phyloP scores from a whole-genome alignment of 2,888 invertebrate genomes.

The Oxystoma pomonae region DNA sequence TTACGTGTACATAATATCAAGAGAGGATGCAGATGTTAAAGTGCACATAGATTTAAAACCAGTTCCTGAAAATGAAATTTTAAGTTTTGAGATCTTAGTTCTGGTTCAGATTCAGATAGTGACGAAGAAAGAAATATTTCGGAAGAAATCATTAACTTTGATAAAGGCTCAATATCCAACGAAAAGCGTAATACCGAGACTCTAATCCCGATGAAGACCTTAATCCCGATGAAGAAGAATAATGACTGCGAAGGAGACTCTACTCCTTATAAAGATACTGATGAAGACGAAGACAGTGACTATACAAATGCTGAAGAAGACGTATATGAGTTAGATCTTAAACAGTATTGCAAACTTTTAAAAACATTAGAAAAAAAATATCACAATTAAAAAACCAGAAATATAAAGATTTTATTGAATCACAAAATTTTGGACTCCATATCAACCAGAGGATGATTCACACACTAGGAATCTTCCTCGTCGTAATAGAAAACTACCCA shows the following conservation, averaged over 20 bases:
- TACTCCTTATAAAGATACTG: background rate
- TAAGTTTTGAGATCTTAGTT: conserved; percentile 1
- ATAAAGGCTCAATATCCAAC: background rate
- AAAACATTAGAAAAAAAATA: too few relatives aligned
- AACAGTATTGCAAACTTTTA: too few relatives aligned
- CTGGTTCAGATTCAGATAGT: background rate
- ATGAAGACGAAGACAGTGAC: background rate
- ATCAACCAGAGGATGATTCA: background rate
- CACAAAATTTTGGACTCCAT: background rate
- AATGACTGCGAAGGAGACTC: too few relatives aligned
- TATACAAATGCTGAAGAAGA: too few relatives aligned
- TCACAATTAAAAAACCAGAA: background rate
- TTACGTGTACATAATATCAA: too few relatives aligned
- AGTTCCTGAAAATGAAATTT: background rate
- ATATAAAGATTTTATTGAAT: background rate
- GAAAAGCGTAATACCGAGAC: background rate
- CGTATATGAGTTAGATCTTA: too few relatives aligned
- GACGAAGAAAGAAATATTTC: background rate
- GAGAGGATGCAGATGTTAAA: background rate
- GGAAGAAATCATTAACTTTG: background rate
- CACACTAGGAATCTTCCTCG: background rate
- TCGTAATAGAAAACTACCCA: background rate
- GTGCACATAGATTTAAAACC: conserved; percentile 1
- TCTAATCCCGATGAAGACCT: background rate
- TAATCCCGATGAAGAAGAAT: background rate